Base-by-base conservation (phyloP, 2,888 invertebrate species). In the Hemithea aestivaria region DNA sequence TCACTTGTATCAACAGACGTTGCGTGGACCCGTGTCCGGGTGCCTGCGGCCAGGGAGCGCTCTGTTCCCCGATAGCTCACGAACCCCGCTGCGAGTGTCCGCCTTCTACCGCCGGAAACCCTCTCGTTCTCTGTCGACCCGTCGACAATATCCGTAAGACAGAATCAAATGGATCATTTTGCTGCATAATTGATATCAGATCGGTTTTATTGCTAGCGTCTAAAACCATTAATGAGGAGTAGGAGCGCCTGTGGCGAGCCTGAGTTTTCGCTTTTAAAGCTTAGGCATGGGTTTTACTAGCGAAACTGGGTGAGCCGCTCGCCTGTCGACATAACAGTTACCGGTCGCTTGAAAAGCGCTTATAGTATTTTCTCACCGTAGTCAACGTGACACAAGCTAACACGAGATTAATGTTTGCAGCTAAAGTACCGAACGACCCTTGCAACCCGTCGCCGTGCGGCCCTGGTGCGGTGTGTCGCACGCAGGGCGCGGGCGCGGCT, bases 391-490 rank as follows among this genome's bases (percentile, higher is more conserved):
- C 34, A 36, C 2, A 23, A 2, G 21, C 38, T 50, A 33, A 47
- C 30, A 28, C 36, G 7, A 6, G 20, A n/a, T 12, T 27, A 27
- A 39, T 51, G 55, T 41, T 82, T 73, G 58, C 84, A 80, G 85
- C 66, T 34, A 77, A 71, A 66, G 64, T 73, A 48, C 85, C 87
- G 30, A 73, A 77, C 37, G 92, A 96, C 71, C 94, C 93, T n/a
- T 96, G 96, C 80, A 91, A 90, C 64, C 94, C 95, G 41, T 94
- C 94, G 25, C 96, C 96, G 1, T 96, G 96, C 64, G 91, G 92
- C 27, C 90, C 91, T 31, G 95, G 95, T 60, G 96, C 96, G 3
- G 91, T 93, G 50, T 96, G 96, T 66, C 90, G 91, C 39, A 88
- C 92, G 1, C 87, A 91, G 41, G 93, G 93, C 47, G 89, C 89